Evolutionary conservation across 2,888 invertebrate species (phyloP), one percentile per base, ranked within the genome.

Genomic region (Megalurothrips usitatus): DNA sequence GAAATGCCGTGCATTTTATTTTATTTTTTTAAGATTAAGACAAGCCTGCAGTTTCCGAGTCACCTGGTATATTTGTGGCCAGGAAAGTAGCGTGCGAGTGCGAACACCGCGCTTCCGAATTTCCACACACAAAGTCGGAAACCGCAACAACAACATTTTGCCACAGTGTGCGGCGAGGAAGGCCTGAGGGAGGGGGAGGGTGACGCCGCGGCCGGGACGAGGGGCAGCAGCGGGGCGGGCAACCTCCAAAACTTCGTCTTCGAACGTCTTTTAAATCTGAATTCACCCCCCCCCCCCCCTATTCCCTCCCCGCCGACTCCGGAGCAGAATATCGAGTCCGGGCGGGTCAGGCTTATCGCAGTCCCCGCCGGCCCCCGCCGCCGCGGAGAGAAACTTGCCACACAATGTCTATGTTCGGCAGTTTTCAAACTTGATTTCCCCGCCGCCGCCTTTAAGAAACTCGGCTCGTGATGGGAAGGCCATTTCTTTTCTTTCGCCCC

Each of bases 361-460:
- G n/a, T n/a, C n/a, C n/a, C n/a, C n/a, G 58, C 14, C 14, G 19
- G 19, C 58, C 34, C n/a, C n/a, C n/a, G n/a, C n/a, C n/a, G n/a
- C n/a, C n/a, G n/a, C n/a, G 23, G 26, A 26, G 68, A 23, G 26
- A 75, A 75, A 75, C 68, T 75, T 75, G 68, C 68, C 68, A 26
- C 68, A 75, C 68, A 26, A 75, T 26, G 58, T 58, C 58, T 58
- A 58, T 58, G 68, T 75, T 75, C 68, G 68, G 23, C 68, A 75
- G 68, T 75, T 75, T 75, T 75, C 68, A 75, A 75, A 75, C 68
- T 75, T 75, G 68, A 75, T 75, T 75, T 75, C 68, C 68, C 68
- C 26, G 0, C 68, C 68, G n/a, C 68, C 12, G 34, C 34, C 34
- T 43, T 43, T 43, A 43, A 43, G 34, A 43, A 43, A 43, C 34